Evolutionary conservation across 2,888 invertebrate species (phyloP), one percentile per base, ranked within the genome.

Genomic region (Epirrhoe alternata): DNA sequence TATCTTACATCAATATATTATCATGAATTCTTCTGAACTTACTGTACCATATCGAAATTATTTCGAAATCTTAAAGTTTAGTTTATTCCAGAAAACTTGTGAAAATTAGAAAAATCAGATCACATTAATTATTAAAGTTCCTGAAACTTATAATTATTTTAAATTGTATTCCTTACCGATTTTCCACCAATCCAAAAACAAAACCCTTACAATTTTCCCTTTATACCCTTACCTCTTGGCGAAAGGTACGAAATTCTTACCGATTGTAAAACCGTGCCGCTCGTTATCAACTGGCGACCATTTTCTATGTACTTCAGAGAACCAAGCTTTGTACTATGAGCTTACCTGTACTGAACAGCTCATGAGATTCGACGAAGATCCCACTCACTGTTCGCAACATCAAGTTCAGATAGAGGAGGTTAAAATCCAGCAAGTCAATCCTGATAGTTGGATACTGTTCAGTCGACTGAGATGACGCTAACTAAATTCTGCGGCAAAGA

Each of bases 241-340:
- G 53, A 53, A 53, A 53, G 53, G 53, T 4, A 53, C n/a, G 33
- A 53, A 53, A 53, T 53, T 33, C 53, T 53, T 53, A 53, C 53
- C 53, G 33, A 31, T 53, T 53, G 53, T n/a, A n/a, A 53, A 31
- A 31, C 53, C 53, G n/a, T 53, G 53, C 14, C 53, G 33, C 53
- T 33, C 31, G 30, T 33, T 53, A 5, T 24, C 53, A 30, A n/a
- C 53, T n/a, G 53, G 33, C n/a, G 33, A 12, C 14, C 31, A 53
- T 31, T 53, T 33, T 31, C 53, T 53, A 6, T 53, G 53, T 33
- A 33, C 31, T 7, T 8, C 30, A 14, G 53, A 53, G n/a, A 31
- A 53, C n/a, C 30, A 33, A 53, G 53, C 53, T 12, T n/a, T 53
- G 14, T 53, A 53, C 33, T 33, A 30, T n/a, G 33, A 33, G 14